Conservation (phyloP, 2,113 vertebrate species). For the Laterallus jamaicensis region DNA sequence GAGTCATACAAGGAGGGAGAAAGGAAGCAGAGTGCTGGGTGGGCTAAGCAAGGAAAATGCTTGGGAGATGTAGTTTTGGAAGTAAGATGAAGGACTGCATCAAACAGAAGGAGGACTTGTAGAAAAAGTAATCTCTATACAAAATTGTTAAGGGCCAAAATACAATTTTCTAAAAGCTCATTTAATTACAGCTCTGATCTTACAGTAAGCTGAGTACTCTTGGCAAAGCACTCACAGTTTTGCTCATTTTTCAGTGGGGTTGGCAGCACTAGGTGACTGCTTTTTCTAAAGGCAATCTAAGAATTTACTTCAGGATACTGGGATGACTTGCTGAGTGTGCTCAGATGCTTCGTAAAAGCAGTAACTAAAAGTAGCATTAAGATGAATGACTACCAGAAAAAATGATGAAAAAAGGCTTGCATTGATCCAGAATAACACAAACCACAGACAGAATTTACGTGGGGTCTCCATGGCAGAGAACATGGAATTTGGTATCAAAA, state of each 20-base stretch:
- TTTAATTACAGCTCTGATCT: not conserved
- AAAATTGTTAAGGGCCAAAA: not conserved
- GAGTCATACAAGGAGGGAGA: not conserved
- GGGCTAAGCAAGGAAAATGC: not conserved
- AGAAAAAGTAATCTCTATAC: not conserved
- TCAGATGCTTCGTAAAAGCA: not conserved
- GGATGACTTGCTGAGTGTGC: not conserved
- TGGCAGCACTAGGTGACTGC: not conserved
- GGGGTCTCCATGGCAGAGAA: not conserved
- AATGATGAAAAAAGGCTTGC: fast-evolving
- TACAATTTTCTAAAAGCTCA: not conserved
- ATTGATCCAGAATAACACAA: not conserved
- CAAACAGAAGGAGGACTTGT: not conserved
- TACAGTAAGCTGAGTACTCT: not conserved
- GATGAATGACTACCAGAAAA: not conserved
- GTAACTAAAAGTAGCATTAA: not conserved
- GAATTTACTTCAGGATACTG: not conserved
- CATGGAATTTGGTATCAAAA: not conserved
- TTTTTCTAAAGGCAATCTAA: not conserved
- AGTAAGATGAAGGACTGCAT: not conserved
- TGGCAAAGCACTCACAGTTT: not conserved
- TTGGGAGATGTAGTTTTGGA: not conserved
- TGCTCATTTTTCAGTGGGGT: not conserved
- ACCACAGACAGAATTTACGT: not conserved
- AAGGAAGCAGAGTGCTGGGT: not conserved